These are phyloP conservation scores for Ascidia mentula DNA, from an alignment of 23 tunicate species.

Conservation along the genomic window DNA sequence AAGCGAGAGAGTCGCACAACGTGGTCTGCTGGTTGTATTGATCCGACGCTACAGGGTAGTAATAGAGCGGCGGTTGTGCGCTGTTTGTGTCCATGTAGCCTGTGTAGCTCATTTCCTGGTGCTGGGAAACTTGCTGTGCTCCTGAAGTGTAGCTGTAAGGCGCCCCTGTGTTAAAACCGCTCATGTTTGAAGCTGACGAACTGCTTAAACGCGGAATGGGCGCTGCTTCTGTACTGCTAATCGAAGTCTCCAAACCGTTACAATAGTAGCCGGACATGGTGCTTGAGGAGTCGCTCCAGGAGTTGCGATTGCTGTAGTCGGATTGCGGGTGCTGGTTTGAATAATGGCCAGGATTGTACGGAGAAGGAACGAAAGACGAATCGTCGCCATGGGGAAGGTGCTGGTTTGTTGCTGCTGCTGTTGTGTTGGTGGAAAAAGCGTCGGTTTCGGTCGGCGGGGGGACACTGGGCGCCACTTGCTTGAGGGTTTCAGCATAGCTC, in stretches of 20 bases:
- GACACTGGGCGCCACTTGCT: conserved; percentile 1
- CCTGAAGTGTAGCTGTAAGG: not conserved
- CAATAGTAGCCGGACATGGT: not conserved
- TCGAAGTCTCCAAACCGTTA: not conserved
- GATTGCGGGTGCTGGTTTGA: not conserved
- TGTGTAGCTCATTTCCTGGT: not conserved
- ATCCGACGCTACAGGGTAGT: conserved; percentile 10
- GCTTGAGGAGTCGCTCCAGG: not conserved
- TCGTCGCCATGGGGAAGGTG: not conserved
- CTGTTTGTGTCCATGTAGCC: not conserved
- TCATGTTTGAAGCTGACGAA: not conserved
- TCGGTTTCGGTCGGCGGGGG: not conserved
- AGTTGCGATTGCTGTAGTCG: not conserved
- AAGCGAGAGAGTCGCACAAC: not conserved
- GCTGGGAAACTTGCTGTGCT: not conserved
- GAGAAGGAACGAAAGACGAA: not conserved
- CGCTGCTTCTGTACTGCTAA: not conserved
- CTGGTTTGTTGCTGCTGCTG: not conserved
- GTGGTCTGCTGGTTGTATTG: too few relatives aligned
- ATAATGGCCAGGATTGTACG: not conserved
- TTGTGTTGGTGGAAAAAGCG: not conserved
- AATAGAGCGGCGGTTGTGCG: not conserved
- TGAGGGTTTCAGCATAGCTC: conserved; percentile 19
- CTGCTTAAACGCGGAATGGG: too few relatives aligned
- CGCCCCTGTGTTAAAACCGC: not conserved